phyloP scores from a whole-genome alignment of 2,888 invertebrate genomes.

The Liodrosophila aerea region DNA sequence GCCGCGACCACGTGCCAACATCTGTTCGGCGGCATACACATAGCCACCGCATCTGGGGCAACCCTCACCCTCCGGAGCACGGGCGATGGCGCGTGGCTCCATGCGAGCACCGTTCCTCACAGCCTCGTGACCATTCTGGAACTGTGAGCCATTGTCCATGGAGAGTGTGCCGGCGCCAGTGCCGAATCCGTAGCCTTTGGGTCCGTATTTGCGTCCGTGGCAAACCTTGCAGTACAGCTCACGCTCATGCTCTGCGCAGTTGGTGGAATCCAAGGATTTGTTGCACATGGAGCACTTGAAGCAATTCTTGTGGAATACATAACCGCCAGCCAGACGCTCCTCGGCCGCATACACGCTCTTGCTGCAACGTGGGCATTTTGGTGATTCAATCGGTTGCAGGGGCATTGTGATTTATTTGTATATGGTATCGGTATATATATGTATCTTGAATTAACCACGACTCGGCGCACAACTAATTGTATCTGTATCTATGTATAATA shows the following conservation, averaged over 20 bases:
- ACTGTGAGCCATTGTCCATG: conserved; percentile 72
- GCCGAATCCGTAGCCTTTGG: conserved; percentile 68
- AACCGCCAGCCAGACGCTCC: conserved; percentile 68
- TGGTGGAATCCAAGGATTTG: conserved; percentile 72
- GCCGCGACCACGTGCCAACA: conserved; percentile 84
- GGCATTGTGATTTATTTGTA: conserved; percentile 47
- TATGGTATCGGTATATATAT: conserved; percentile 4
- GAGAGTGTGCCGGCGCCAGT: conserved; percentile 71
- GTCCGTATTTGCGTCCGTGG: conserved; percentile 67
- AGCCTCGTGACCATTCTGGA: conserved; percentile 64
- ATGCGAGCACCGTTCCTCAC: conserved; percentile 86
- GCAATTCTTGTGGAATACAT: conserved; percentile 74
- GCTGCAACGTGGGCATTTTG: conserved; percentile 69
- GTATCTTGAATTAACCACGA: conserved; percentile 28
- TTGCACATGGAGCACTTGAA: conserved; percentile 75
- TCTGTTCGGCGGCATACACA: conserved; percentile 98
- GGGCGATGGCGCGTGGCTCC: conserved; percentile 89
- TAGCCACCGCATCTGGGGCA: conserved; percentile 96
- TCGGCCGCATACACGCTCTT: conserved; percentile 70
- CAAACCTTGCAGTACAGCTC: conserved; percentile 69
- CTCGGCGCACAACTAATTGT: conserved; percentile 32
- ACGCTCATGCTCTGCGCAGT: conserved; percentile 68
- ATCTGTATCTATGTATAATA: conserved; percentile 53
- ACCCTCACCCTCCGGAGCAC: conserved; percentile 93
- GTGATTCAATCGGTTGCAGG: conserved; percentile 70